Evolutionary conservation across 2,888 invertebrate genomes (phyloP).

Genomic region (Nomada flava): DNA sequence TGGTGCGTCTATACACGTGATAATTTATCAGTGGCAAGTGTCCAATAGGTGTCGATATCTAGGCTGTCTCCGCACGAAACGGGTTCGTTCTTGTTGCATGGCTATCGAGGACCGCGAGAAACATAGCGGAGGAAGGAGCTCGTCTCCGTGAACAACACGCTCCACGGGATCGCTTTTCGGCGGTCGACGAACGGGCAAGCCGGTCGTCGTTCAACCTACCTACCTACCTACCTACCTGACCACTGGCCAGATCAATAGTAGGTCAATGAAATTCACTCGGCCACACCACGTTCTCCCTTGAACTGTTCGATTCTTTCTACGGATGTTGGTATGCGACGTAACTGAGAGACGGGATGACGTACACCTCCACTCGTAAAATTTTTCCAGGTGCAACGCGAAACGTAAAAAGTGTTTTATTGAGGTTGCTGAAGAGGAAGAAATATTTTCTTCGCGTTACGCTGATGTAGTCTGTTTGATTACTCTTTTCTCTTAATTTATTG

Average conservation of each 20-base stretch:
- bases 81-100: conserved; percentile 61
- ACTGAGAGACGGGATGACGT: not conserved
- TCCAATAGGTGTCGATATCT: conserved; percentile 44
- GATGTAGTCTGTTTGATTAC: too few species aligned
- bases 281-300: conserved; percentile 58
- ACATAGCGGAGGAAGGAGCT: conserved; percentile 27
- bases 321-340: not conserved
- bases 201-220: conserved; percentile 73
- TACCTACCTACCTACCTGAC: conserved; percentile 57
- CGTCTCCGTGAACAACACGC: conserved; percentile 42
- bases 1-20: not conserved
- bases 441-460: too few species aligned
- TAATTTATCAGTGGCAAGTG: not conserved
- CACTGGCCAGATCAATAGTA: conserved; percentile 72
- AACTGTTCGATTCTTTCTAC: conserved; percentile 63
- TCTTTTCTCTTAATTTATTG: too few species aligned
- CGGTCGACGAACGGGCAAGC: conserved; percentile 65
- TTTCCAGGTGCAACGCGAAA: not conserved
- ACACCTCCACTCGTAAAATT: not conserved
- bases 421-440: not conserved
- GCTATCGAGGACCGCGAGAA: conserved; percentile 59
- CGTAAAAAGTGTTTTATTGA: too few species aligned
- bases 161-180: conserved; percentile 66
- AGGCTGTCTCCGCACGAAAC: conserved; percentile 56
- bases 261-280: conserved; percentile 82